Conservation (phyloP, 2,888 invertebrate genomes). For the Liodrosophila aerea region DNA sequence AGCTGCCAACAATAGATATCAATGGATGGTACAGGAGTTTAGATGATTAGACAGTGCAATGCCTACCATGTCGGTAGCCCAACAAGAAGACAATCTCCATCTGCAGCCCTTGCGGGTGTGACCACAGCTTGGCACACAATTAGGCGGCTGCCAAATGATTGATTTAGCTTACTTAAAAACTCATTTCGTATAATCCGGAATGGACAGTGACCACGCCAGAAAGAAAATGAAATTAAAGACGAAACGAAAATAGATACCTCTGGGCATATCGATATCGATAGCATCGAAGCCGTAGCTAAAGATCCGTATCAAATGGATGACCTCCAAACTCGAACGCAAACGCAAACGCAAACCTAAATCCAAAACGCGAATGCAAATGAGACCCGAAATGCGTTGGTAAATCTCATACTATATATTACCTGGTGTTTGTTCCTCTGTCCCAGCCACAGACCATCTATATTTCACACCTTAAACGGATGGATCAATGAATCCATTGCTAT, state of each 20-base stretch:
- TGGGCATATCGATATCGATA: conserved; percentile 20
- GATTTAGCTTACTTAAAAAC: conserved; percentile 72
- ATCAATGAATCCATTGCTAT: conserved; percentile 51
- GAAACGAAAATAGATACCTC: conserved; percentile 2
- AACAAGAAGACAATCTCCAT: conserved; percentile 39
- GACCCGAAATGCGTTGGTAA: conserved; percentile 65
- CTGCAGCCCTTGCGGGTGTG: conserved; percentile 51
- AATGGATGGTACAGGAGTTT: conserved; percentile 47
- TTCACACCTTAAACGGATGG: conserved; percentile 73
- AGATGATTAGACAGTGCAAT: conserved; percentile 32
- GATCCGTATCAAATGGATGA: conserved; percentile 57
- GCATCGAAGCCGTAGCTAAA: conserved; percentile 28
- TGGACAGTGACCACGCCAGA: conserved; percentile 39
- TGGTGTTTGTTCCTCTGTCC: conserved; percentile 7
- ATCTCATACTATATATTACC: conserved; percentile 36
- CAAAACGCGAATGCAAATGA: conserved; percentile 61
- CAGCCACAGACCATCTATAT: conserved; percentile 51
- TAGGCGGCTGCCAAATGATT: conserved; percentile 67
- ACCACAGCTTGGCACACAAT: conserved; percentile 47
- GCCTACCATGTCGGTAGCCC: conserved; percentile 54
- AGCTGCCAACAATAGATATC: conserved; percentile 44
- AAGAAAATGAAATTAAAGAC: conserved; percentile 28
- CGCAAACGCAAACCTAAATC: conserved; percentile 20
- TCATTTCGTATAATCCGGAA: conserved; percentile 64
- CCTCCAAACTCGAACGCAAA: conserved; percentile 35